These are phyloP conservation scores for Solenodon paradoxus DNA, from an alignment of 2,113 vertebrate species.

Conservation along the genomic window DNA sequence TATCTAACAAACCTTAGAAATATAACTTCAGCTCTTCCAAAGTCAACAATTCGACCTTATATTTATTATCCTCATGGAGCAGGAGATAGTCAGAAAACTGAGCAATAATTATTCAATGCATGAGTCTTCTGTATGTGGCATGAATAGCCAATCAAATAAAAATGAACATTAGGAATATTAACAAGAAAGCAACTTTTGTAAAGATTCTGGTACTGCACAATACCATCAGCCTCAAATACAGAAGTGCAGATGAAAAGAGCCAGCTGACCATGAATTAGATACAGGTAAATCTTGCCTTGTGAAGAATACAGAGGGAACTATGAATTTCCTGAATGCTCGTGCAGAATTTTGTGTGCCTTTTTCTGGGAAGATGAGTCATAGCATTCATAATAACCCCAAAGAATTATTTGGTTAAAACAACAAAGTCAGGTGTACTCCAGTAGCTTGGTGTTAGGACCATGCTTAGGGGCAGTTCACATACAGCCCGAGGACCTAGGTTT, in stretches of 20 bases:
- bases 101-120: not conserved
- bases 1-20: slow-evolving; percentile 5
- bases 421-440: no score
- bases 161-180: not conserved
- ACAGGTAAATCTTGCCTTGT: not conserved
- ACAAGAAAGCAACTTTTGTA: not conserved
- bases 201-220: not conserved
- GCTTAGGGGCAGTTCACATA: no score
- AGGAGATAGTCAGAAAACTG: not conserved
- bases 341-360: not conserved
- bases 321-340: not conserved
- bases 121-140: not conserved
- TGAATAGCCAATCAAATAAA: not conserved
- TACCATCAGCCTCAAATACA: not conserved
- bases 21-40: not conserved
- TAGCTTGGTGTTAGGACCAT: no score
- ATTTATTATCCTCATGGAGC: not conserved
- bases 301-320: not conserved
- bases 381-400: not conserved
- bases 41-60: not conserved
- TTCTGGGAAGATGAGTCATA: not conserved
- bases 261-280: not conserved
- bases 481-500: no score
- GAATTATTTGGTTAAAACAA: not conserved
- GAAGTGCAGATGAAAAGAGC: not conserved